phyloP scores from a whole-genome alignment of 2,113 vertebrate species.

The Colius striatus region DNA sequence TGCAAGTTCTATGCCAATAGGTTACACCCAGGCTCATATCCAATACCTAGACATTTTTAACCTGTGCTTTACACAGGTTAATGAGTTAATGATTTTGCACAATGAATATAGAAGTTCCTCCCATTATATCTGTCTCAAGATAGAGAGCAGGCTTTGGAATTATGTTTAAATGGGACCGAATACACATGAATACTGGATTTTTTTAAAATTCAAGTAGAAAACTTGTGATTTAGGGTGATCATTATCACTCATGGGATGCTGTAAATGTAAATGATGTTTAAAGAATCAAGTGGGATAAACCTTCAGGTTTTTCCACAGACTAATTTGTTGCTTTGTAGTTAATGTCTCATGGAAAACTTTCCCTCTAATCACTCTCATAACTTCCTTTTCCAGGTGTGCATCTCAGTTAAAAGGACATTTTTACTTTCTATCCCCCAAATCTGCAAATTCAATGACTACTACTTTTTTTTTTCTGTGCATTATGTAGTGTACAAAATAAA shows the following conservation, averaged over 20 bases:
- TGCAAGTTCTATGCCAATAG: background rate
- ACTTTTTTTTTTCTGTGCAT: background rate
- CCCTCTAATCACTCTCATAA: background rate
- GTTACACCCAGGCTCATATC: background rate
- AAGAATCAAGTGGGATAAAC: background rate
- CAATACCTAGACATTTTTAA: background rate
- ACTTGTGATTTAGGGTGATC: background rate
- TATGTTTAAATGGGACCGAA: background rate
- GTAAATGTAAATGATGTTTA: background rate
- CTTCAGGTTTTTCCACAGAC: background rate
- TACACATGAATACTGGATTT: background rate
- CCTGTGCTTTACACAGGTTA: background rate
- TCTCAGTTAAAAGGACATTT: background rate
- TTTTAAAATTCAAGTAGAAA: background rate
- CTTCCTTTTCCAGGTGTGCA: background rate
- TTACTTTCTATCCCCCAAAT: background rate
- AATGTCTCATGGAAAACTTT: background rate
- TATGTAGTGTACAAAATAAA: background rate
- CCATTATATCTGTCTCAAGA: background rate
- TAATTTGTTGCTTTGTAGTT: background rate
- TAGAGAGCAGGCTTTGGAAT: background rate
- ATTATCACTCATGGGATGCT: background rate
- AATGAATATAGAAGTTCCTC: background rate
- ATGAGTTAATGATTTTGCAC: background rate
- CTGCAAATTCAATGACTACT: background rate